Percentiles rank a stretch among this genome's conserved stretches.
Conservation (phyloP, 2,797 vertebrate species). For the Sciurus carolinensis region DNA sequence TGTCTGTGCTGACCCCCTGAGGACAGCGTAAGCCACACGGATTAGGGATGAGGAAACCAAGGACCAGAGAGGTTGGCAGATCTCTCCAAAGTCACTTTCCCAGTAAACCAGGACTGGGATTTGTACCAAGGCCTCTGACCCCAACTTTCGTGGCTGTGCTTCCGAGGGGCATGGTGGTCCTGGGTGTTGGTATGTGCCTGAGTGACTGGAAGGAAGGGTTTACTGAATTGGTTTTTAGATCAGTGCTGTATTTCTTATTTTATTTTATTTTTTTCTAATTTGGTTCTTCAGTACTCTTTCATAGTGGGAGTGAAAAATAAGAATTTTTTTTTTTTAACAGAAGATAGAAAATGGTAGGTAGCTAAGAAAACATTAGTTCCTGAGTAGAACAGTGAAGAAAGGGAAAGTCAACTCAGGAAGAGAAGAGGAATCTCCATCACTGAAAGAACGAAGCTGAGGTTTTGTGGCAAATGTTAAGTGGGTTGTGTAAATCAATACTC, state of each 20-base stretch:
- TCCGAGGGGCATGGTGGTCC: not conserved
- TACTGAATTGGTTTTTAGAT: not conserved
- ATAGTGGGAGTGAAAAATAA: not conserved
- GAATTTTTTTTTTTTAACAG: not conserved
- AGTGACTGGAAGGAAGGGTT: not conserved
- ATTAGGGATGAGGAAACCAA: not conserved
- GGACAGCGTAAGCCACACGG: not conserved
- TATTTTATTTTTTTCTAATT: slow-evolving; percentile 3
- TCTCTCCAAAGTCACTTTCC: not conserved
- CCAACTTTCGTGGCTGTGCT: not conserved
- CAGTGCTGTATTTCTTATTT: not conserved
- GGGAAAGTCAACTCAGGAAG: not conserved
- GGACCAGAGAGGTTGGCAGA: not conserved
- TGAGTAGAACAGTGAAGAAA: not conserved
- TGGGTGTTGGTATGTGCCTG: not conserved
- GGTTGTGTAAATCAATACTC: not conserved
- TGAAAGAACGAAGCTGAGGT: not conserved
- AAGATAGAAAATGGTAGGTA: not conserved
- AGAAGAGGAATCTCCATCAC: not conserved
- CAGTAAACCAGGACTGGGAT: not conserved
- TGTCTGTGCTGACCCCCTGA: not conserved
- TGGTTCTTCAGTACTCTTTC: not conserved
- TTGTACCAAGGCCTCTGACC: not conserved
- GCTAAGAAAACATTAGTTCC: not conserved
- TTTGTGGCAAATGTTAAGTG: not conserved